Evolutionary conservation across 1,140 invertebrate genomes (phyloP).

Genomic region (Psilanteris sp.): DNA sequence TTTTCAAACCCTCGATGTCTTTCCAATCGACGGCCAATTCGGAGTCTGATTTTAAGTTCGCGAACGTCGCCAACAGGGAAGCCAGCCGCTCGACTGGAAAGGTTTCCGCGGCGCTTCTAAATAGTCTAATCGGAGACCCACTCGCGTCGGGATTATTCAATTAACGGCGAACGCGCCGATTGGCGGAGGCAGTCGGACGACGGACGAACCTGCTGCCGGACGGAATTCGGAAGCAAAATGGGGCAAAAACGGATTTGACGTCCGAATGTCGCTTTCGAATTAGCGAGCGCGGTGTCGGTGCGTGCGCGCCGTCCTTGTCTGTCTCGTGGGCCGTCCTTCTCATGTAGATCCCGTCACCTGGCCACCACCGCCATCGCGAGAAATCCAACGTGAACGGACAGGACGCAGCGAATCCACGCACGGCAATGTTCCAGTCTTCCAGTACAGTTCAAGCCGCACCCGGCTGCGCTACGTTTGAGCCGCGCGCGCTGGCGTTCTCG

Average conservation of each 20-base stretch:
- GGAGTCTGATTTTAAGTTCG: too few species aligned
- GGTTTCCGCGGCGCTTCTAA: neutral
- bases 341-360: slow-evolving; percentile 48
- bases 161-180: slow-evolving; percentile 14
- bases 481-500: slow-evolving; percentile 25
- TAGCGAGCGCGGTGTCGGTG: slow-evolving; percentile 7
- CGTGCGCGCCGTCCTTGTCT: slow-evolving; percentile 24
- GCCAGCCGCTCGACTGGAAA: neutral
- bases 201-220: too few species aligned
- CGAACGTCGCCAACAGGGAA: too few species aligned
- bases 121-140: neutral
- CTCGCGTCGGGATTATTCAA: slow-evolving; percentile 3
- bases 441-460: slow-evolving; percentile 56
- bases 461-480: slow-evolving; percentile 29
- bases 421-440: slow-evolving; percentile 38
- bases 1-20: too few species aligned
- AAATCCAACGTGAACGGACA: slow-evolving; percentile 46
- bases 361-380: slow-evolving; percentile 50
- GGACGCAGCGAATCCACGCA: slow-evolving; percentile 55
- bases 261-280: slow-evolving; percentile 30
- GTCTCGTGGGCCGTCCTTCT: slow-evolving; percentile 23
- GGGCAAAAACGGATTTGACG: slow-evolving; percentile 3
- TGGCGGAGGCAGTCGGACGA: too few species aligned
- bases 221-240: slow-evolving; percentile 5
- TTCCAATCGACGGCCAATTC: too few species aligned